Conservation (phyloP, 2,888 invertebrate species). For the Charanyca ferruginea region DNA sequence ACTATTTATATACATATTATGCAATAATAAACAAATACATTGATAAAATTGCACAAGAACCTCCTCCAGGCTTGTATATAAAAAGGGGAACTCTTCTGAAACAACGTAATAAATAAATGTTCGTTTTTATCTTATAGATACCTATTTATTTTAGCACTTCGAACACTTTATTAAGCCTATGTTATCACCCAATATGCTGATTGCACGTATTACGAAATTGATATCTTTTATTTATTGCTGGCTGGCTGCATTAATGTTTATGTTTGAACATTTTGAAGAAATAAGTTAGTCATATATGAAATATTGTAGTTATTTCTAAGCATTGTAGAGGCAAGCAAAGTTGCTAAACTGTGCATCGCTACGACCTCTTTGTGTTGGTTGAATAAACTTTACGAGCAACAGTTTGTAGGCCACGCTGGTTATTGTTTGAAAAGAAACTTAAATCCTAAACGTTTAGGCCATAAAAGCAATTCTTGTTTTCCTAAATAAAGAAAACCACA, state of each 20-base stretch:
- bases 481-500: slow-evolving; percentile 28
- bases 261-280: slow-evolving; percentile 8
- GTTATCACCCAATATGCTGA: no score
- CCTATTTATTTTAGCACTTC: no score
- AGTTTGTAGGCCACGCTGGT: slow-evolving; percentile 81
- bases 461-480: slow-evolving; percentile 44
- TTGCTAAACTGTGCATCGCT: slow-evolving; percentile 74
- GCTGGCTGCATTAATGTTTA: not conserved
- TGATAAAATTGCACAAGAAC: no score
- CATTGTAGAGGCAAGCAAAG: slow-evolving; percentile 60
- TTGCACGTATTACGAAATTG: not conserved
- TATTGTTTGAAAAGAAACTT: slow-evolving; percentile 80
- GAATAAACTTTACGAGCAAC: slow-evolving; percentile 84
- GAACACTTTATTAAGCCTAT: no score
- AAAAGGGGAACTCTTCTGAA: no score
- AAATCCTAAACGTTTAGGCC: slow-evolving; percentile 60
- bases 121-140: no score
- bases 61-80: no score
- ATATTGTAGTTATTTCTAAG: slow-evolving; percentile 54
- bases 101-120: no score
- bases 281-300: slow-evolving; percentile 16
- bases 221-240: not conserved
- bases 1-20: not conserved
- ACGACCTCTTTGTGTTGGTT: slow-evolving; percentile 80
- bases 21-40: no score